Conservation (phyloP, 2,113 vertebrate genomes). For the Syngnathus scovelli region DNA sequence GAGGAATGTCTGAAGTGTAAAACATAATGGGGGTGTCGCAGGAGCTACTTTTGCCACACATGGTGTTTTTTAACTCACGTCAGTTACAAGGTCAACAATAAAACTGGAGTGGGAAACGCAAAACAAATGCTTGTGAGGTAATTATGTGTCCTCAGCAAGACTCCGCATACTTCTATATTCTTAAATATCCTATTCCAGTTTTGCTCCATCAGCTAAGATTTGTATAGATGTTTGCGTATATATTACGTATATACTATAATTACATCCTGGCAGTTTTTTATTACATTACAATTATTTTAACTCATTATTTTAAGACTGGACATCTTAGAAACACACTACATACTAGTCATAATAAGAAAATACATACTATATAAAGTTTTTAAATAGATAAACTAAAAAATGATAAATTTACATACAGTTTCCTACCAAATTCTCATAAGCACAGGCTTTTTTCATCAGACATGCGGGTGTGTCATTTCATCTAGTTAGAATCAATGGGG, state of each 20-base stretch:
- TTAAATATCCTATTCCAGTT: background rate
- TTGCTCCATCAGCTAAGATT: background rate
- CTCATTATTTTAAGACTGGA: background rate
- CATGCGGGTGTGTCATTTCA: slow-evolving; percentile 40
- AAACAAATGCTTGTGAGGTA: background rate
- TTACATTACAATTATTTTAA: background rate
- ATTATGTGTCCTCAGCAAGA: background rate
- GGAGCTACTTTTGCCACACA: slow-evolving; percentile 32
- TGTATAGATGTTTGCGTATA: background rate
- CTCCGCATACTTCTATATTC: background rate
- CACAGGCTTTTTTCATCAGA: slow-evolving; percentile 17
- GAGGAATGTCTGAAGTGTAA: slow-evolving; percentile 54
- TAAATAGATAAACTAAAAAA: background rate
- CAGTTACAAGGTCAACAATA: slow-evolving; percentile 19
- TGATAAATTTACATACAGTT: background rate
- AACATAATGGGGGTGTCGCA: slow-evolving; percentile 20
- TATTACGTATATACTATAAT: background rate
- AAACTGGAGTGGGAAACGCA: slow-evolving; percentile 22
- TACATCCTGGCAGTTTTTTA: background rate
- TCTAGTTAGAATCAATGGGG: slow-evolving; percentile 53
- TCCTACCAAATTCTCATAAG: background rate
- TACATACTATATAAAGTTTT: background rate
- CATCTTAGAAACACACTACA: too few relatives aligned
- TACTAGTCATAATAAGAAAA: background rate
- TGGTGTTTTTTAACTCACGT: slow-evolving; percentile 29